These are phyloP conservation scores for Macaca nemestrina DNA, from an alignment of 2,113 vertebrate species.

Conservation along the genomic window DNA sequence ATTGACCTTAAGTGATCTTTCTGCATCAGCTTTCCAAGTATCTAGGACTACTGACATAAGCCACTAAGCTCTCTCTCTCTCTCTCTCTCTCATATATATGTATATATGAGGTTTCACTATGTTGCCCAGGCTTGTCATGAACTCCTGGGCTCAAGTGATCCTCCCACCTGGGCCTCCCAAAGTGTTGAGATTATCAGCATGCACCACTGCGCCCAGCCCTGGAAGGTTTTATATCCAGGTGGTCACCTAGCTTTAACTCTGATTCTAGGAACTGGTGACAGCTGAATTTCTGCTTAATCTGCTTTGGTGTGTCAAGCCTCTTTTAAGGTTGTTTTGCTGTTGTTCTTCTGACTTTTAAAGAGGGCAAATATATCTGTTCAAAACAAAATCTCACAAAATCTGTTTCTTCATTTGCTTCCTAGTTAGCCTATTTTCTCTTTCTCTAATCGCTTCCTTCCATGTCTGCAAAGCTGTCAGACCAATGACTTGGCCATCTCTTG, in stretches of 20 bases:
- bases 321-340: neutral
- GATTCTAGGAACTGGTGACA: neutral
- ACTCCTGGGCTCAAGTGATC: too few relatives aligned
- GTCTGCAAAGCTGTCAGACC: neutral
- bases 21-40: too few relatives aligned
- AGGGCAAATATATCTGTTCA: neutral
- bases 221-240: neutral
- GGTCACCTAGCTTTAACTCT: neutral
- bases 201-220: too few relatives aligned
- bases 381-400: slow-evolving; percentile 6
- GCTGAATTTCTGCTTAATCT: neutral
- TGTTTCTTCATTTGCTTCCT: neutral
- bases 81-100: too few relatives aligned
- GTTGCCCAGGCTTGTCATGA: too few relatives aligned
- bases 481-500: neutral
- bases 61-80: too few relatives aligned
- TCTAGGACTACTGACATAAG: too few relatives aligned
- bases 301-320: neutral
- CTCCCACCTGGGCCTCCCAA: too few relatives aligned
- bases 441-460: neutral
- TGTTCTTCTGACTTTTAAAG: neutral
- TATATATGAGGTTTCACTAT: too few relatives aligned
- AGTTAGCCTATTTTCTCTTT: neutral
- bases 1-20: too few relatives aligned
- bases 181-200: too few relatives aligned